Evolutionary conservation across 2,113 vertebrate genomes (phyloP), one percentile per base, ranked within the genome.

Genomic region (Peromyscus maniculatus): DNA sequence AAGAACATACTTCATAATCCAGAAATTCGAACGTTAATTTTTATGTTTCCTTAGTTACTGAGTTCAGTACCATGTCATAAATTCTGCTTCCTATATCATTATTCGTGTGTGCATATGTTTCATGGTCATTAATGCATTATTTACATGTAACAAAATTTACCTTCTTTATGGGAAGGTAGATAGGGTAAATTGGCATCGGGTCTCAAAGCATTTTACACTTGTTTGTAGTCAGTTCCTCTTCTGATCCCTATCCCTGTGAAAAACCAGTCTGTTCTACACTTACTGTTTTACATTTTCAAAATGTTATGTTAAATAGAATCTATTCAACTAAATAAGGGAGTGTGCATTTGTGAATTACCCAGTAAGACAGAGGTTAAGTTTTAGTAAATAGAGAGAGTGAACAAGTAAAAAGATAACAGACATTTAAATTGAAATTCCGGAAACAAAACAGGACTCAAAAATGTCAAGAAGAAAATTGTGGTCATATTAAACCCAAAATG

Each of bases 361-460:
- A 78, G 1, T 84, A 95, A 79, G n/a, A 67, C 79, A 79, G 75
- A 87, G 36, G n/a, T 75, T 62, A 59, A 82, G 36, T 84, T 84
- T 82, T 64, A 92, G 59, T 92, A n/a, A 92, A 90, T 74, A 90
- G 92, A 90, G 33, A 64, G 69, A 43, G 1, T 84, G 6, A 69
- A 82, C 24, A 95, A 36, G 71, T 89, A 78, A 89, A 93, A 90
- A 52, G 22, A 93, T 39, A n/a, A 46, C 36, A 95, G 72, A n/a
- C 39, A 96, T 36, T 94, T 33, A 92, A 96, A 43, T 43, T 43
- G 39, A 43, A 96, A 93, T 74, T 93, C 21, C 71, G 55, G 43
- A 95, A 90, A 67, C 15, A 90, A 93, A 96, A 64, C 12, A 71
- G 31, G 95, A 77, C 46, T 84, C 39, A 95, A 39, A 92, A 83